Evolutionary conservation across 2,888 invertebrate species (phyloP), one percentile per base, ranked within the genome.

Genomic region (Gasteruption jaculator): DNA sequence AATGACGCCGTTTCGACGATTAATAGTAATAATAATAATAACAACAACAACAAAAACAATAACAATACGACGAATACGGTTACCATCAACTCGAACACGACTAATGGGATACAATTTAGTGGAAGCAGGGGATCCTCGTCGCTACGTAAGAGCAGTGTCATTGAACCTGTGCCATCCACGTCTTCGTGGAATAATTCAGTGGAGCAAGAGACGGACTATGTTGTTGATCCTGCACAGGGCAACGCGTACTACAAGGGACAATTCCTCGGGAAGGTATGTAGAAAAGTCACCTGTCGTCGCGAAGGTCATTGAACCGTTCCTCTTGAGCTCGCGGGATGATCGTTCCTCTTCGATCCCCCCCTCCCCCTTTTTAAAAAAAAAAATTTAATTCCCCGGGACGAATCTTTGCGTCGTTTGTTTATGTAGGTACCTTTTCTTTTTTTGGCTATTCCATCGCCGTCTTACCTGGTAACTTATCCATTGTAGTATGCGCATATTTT

Each of bases 171-270:
- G 12, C 54, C 59, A 1, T 59, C 61, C 7, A 55, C 58, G 5
- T 55, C 61, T 4, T 56, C 58, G 4, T 45, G 52, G 50, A 59
- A 44, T 37, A 60, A 56, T 35, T 54, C 55, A 8, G 39, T 43
- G n/a, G 57, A 60, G 14, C 61, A 63, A 51, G 56, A 66, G 38
- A 46, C 53, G 7, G 62, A 60, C 40, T 68, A 65, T 48, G 62
- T 68, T 16, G 61, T 66, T 32, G 67, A 68, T 50, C 58, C 66
- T 5, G 63, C 58, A 4, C 60, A 64, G 34, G 67, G 67, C 19
- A 66, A 65, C 40, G 61, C 65, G 16, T 68, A 68, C 43, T 56
- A 57, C 50, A 68, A 64, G 33, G 68, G 68, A 38, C 62, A 61
- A 19, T 57, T 68, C 42, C 54, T 68, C 3, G 67, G 67, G 29